phyloP scores from a whole-genome alignment of 2,888 invertebrate genomes.

The Bugula neritina region DNA sequence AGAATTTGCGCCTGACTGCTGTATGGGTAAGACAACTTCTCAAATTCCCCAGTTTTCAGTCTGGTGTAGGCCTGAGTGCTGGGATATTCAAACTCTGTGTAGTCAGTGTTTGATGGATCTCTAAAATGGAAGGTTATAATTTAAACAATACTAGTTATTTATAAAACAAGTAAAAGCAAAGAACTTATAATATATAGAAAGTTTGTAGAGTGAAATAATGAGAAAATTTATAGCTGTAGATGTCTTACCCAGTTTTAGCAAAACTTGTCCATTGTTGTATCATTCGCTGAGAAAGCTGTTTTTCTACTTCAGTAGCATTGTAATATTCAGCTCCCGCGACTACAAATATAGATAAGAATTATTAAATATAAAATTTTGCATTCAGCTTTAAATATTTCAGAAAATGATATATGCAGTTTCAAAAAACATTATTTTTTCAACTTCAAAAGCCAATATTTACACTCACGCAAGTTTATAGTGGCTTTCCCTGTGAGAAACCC shows the following conservation, averaged over 20 bases:
- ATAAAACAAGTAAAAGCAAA: too few species aligned
- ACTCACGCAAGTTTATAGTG: too few species aligned
- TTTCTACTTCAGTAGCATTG: constrained; percentile 34
- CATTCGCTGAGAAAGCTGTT: constrained; percentile 36
- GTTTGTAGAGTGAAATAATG: neutral
- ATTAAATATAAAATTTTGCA: too few species aligned
- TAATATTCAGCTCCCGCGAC: too few species aligned
- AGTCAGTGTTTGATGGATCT: neutral
- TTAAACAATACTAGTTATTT: too few species aligned
- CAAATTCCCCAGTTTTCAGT: neutral
- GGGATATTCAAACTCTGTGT: neutral
- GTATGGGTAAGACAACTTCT: neutral
- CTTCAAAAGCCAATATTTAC: too few species aligned
- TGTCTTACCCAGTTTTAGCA: constrained; percentile 46
- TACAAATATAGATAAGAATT: too few species aligned
- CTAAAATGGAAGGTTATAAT: too few species aligned
- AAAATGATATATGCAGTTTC: too few species aligned
- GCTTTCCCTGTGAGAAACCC: too few species aligned
- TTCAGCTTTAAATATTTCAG: neutral
- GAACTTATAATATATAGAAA: too few species aligned
- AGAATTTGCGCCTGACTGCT: neutral
- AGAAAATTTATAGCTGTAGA: neutral
- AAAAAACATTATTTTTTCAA: too few species aligned
- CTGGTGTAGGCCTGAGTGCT: neutral
- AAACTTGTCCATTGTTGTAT: constrained; percentile 45